Percentiles rank a stretch among this genome's conserved stretches.
Evolutionary conservation across 2,797 vertebrate genomes (phyloP).

Genomic region (Eremophila alpestris): DNA sequence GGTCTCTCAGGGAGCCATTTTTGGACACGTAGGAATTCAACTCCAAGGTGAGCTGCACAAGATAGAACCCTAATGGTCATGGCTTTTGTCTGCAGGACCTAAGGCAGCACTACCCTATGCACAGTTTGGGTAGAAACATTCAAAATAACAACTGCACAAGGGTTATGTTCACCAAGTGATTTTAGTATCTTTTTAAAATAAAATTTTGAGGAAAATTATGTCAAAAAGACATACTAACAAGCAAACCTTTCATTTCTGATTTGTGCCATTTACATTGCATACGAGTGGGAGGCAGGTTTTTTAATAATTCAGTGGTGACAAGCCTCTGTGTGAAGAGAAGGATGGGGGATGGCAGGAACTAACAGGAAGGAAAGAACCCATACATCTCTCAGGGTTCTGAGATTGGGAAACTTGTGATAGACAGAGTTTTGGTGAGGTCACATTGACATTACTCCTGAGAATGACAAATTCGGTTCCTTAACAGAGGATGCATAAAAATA

Average conservation of each 20-base stretch:
- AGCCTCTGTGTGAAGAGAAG: neutral
- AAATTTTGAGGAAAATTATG: neutral
- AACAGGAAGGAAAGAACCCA: neutral
- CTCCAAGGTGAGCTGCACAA: neutral
- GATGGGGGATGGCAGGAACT: neutral
- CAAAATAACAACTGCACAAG: neutral
- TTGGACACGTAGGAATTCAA: fast-evolving
- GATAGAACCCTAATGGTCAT: neutral
- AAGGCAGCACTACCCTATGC: neutral
- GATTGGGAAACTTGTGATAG: neutral
- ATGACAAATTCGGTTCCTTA: neutral
- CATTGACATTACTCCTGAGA: neutral
- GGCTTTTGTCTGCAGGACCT: neutral
- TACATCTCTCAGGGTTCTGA: neutral
- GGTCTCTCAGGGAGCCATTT: neutral
- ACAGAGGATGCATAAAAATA: neutral
- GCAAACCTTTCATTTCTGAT: neutral
- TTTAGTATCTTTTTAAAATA: neutral
- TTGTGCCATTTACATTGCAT: neutral
- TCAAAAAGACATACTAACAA: neutral
- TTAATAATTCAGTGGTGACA: neutral
- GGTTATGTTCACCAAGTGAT: neutral
- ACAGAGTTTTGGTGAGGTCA: neutral
- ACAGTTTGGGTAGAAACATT: neutral
- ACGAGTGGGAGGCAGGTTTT: neutral